Base-by-base conservation (phyloP, 2,797 vertebrate genomes). In the Trichosurus vulpecula region DNA sequence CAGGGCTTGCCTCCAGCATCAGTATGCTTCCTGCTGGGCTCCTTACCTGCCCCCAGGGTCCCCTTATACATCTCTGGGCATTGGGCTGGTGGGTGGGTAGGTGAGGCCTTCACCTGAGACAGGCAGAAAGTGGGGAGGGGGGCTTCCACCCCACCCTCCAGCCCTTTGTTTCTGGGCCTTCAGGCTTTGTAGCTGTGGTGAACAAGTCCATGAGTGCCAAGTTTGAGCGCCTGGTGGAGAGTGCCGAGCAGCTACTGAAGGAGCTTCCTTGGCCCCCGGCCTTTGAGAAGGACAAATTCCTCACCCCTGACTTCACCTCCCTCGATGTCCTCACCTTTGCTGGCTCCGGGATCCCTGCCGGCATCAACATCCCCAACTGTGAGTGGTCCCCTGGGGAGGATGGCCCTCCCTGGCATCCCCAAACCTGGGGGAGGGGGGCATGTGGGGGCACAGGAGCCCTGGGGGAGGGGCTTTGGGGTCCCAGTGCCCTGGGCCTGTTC, bases 341-440 rank as follows among this genome's bases (percentile, higher is more conserved):
- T 0, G 99, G 99, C 35, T 99, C 99, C 0, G 99, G 99, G 94
- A 99, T 99, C 87, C 99, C 99, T 14, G 99, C 99, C 0, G 99
- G 99, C 95, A 99, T 99, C 98, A 99, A 99, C 98, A 99, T 99
- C 98, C 99, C 99, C 57, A 99, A 99, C 98, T 99, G 99, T 99
- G 97, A 95, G 99, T 96, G 10, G 19, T n/a, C 31, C 56, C 4
- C 27, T n/a, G 11, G 12, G 30, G 11, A 31, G 57, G 9, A 12
- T 13, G 61, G 14, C 10, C 29, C 52, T 89, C 16, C 61, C 13
- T n/a, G 35, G 19, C 66, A 81, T 81, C 11, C 1, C 66, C 6
- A 2, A 6, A 35, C 57, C 56, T n/a, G 0, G 74, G 41, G 8
- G 66, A 41, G 8, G 66, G n/a, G 22, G 66, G 4, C 30, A 10